Percentiles rank a stretch among this genome's conserved stretches.
Conservation (phyloP, 35 echinoderm and acorn worm species). For the Lytechinus pictus region DNA sequence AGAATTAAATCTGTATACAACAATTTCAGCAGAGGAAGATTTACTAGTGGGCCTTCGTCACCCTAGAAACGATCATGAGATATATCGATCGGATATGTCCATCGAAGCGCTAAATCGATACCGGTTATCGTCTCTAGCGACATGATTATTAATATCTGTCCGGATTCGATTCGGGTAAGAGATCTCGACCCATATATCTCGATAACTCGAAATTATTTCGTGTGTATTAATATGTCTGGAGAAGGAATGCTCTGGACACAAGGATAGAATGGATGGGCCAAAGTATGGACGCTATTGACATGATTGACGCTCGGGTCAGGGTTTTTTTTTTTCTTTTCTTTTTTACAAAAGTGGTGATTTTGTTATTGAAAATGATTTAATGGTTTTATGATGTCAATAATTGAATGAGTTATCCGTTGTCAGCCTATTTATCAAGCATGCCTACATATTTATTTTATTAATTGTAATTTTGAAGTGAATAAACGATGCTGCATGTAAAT, state of each 20-base stretch:
- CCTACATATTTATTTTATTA: too few species aligned
- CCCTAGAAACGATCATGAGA: not conserved
- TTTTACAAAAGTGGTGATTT: too few species aligned
- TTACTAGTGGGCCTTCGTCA: not conserved
- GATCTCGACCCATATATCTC: not conserved
- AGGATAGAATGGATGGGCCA: not conserved
- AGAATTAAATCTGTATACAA: not conserved
- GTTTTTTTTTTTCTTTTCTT: too few species aligned
- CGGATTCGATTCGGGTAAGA: not conserved
- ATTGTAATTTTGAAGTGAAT: too few species aligned
- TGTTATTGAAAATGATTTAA: too few species aligned
- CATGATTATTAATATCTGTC: not conserved
- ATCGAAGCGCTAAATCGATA: not conserved
- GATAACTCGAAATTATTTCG: not conserved
- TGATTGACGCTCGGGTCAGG: too few species aligned
- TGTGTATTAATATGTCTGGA: not conserved
- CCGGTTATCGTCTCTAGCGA: not conserved
- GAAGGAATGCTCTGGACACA: not conserved
- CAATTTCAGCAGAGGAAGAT: not conserved
- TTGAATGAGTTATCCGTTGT: too few species aligned
- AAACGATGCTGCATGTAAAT: too few species aligned
- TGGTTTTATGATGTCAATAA: too few species aligned
- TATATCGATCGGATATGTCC: constrained; percentile 11
- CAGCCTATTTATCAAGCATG: too few species aligned
- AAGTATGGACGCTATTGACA: too few species aligned